Evolutionary conservation across 2,888 invertebrate genomes (phyloP).

Genomic region (Zygaena filipendulae): DNA sequence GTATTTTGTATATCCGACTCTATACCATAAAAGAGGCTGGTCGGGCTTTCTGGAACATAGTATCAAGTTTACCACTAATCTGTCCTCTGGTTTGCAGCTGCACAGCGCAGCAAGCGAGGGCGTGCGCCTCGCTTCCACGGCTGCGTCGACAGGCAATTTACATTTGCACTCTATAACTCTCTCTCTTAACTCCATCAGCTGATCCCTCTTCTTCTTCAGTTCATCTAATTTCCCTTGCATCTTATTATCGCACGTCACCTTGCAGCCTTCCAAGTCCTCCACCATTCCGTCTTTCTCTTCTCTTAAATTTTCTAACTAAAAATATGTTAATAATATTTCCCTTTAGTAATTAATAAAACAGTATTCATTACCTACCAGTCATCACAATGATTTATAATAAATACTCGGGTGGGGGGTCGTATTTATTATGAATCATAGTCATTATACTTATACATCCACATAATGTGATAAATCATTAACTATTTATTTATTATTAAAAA

Average conservation of each 20-base stretch:
- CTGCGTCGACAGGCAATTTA: constrained; percentile 34
- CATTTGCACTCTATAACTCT: constrained; percentile 43
- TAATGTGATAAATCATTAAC: no score
- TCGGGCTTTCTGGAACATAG: no score
- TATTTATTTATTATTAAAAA: no score
- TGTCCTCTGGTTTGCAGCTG: constrained; percentile 37
- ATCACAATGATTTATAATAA: no score
- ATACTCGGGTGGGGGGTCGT: no score
- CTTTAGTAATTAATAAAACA: no score
- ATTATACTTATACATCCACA: no score
- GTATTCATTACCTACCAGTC: no score
- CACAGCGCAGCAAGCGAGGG: constrained; percentile 49
- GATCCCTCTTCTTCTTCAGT: constrained; percentile 29
- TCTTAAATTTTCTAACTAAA: constrained; percentile 33
- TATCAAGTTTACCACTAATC: constrained; percentile 27
- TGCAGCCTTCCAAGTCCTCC: constrained; percentile 42
- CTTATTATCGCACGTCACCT: constrained; percentile 30
- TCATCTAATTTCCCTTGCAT: constrained; percentile 30
- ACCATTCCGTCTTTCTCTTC: constrained; percentile 32
- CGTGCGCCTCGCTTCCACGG: constrained; percentile 44
- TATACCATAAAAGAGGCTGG: no score
- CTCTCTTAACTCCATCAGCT: constrained; percentile 27
- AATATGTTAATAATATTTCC: no score
- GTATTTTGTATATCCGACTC: no score
- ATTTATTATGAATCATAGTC: no score